Conservation (phyloP, 2,888 invertebrate genomes). For the Ectemnius continuus region DNA sequence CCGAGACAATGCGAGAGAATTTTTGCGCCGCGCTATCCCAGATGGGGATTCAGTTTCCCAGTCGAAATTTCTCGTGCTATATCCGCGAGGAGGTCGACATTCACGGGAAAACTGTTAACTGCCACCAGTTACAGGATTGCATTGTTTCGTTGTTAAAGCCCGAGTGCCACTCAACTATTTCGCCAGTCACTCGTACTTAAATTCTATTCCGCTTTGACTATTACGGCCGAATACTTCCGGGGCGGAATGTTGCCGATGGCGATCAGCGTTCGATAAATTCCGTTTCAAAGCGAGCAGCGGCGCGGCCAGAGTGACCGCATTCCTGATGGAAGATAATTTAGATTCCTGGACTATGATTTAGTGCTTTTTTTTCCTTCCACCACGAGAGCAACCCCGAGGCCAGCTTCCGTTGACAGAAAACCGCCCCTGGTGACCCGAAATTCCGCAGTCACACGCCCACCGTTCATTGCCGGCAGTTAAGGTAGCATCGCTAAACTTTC, state of each 20-base stretch:
- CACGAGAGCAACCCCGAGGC: conserved; percentile 16
- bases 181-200: neutral
- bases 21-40: conserved; percentile 38
- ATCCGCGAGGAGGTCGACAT: neutral
- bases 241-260: conserved; percentile 65
- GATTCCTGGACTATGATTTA: conserved; percentile 72
- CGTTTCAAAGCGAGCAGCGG: conserved; percentile 50
- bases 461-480: conserved; percentile 5
- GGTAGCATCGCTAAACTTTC: conserved; percentile 4
- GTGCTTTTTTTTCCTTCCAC: conserved; percentile 60
- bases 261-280: conserved; percentile 72
- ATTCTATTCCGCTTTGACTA: neutral
- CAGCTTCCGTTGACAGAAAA: conserved; percentile 41
- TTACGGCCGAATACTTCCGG: conserved; percentile 61
- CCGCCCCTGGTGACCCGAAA: conserved; percentile 29
- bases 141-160: neutral
- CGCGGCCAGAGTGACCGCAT: conserved; percentile 68
- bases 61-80: conserved; percentile 6
- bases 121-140: too few relatives aligned
- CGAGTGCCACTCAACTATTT: neutral
- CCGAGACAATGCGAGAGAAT: conserved; percentile 51
- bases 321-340: conserved; percentile 70
- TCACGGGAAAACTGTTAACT: neutral
- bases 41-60: conserved; percentile 16
- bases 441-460: conserved; percentile 34